Base-by-base conservation (phyloP, 2,888 invertebrate genomes). In the Entomobrya proxima region DNA sequence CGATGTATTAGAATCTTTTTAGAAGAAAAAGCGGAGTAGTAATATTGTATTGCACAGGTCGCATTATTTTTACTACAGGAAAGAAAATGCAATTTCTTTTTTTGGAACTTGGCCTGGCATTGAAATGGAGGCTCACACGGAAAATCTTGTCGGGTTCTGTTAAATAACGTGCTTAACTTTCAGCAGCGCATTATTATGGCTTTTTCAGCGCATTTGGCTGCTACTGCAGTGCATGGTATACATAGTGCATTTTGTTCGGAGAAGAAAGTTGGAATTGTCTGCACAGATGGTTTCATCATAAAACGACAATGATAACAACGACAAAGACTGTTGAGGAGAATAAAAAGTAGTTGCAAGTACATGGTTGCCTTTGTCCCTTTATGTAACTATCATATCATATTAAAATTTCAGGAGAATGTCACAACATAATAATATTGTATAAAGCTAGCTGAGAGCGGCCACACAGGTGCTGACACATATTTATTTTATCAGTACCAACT, bases 201-300 rank as follows among this genome's bases (percentile, higher is more conserved):
- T 55, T 15, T 40, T 40, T 40, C n/a, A n/a, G 44, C 44, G 13
- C 9, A 40, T 40, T 7, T 15, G 7, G 55, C 21, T 55, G n/a
- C 21, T 55, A 21, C 55, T 55, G 55, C 55, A 24, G 55, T 55
- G 44, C 9, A 44, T 44, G 11, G 13, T 9, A 15, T n/a, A 13
- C 44, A 5, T 9, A 15, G 15, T 52, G 7, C 21, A 15, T 11
- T 15, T 58, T 27, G 9, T 5, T 7, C 24, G 4, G 55, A 55
- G 55, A n/a, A 15, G 13, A 40, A 40, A 40, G 13, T 11, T 15
- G 44, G 44, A n/a, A n/a, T n/a, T n/a, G n/a, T 44, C n/a, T 67
- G 37, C 35, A 67, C 67, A 67, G 67, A 67, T 67, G 67, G 24
- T 67, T 67, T 18, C 67, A 7, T 32, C n/a, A 35, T 67, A 67